Evolutionary conservation across 2,797 vertebrate species (phyloP).

Genomic region (Mionectes olivaceus): DNA sequence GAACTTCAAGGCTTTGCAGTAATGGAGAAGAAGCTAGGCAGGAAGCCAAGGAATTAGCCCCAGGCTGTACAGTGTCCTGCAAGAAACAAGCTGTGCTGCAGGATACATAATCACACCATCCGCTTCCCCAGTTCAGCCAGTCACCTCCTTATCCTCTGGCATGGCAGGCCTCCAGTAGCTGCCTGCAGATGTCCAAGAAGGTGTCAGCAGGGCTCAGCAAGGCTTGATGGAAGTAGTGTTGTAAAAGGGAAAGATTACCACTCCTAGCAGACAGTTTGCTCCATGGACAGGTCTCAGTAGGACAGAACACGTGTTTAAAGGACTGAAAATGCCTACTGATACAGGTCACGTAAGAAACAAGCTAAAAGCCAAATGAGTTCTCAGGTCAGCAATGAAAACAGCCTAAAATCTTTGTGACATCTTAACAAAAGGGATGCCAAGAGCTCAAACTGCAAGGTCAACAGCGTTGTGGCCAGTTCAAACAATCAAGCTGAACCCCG

Average conservation of each 20-base stretch:
- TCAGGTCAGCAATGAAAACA: conserved; percentile 76
- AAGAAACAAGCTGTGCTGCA: conserved; percentile 30
- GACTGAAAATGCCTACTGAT: neutral
- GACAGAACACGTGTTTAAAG: neutral
- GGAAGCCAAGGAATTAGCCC: conserved; percentile 55
- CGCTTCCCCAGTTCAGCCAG: neutral
- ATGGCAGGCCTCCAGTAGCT: conserved; percentile 39
- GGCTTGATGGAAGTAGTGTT: conserved; percentile 28
- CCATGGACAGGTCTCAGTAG: neutral
- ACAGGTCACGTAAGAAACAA: conserved; percentile 48
- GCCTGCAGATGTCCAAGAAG: conserved; percentile 42
- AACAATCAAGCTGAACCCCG: conserved; percentile 66
- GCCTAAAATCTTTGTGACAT: conserved; percentile 78
- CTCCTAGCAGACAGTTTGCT: neutral
- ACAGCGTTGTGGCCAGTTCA: conserved; percentile 70
- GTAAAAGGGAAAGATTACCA: conserved; percentile 12
- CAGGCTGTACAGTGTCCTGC: conserved; percentile 11
- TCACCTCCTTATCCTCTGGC: conserved; percentile 16
- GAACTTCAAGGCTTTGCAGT: neutral
- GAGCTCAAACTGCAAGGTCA: conserved; percentile 74
- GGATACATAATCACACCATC: conserved; percentile 9
- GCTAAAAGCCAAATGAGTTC: conserved; percentile 70
- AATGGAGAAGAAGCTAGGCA: neutral
- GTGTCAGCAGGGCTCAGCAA: conserved; percentile 33
- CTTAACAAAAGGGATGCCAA: conserved; percentile 74